Evolutionary conservation across 2,888 invertebrate species (phyloP).

Genomic region (Gari tellinella): DNA sequence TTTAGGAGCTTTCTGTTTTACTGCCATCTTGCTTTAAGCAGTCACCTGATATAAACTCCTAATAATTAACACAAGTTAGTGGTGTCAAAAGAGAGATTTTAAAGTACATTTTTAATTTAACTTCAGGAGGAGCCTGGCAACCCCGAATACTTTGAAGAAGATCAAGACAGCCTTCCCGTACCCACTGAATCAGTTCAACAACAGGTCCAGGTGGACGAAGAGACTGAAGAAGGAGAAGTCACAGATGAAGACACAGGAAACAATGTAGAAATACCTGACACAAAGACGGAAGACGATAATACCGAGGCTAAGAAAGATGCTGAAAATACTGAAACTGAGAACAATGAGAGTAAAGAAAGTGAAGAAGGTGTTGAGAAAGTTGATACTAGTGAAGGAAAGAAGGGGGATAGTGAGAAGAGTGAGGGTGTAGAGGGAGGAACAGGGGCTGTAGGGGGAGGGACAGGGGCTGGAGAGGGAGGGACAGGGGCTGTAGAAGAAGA

Average conservation of each 20-base stretch:
- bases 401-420: not conserved
- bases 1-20: too few species aligned
- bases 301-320: not conserved
- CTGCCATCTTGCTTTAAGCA: too few species aligned
- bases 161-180: too few species aligned
- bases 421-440: conserved; percentile 2
- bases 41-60: too few species aligned
- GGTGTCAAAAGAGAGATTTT: conserved; percentile 2
- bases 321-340: conserved; percentile 1
- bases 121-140: too few species aligned
- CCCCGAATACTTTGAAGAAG: too few species aligned
- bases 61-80: too few species aligned
- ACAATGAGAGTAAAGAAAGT: conserved; percentile 2
- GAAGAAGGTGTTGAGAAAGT: conserved; percentile 28
- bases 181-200: not conserved
- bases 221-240: not conserved
- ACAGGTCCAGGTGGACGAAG: not conserved
- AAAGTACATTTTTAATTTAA: too few species aligned
- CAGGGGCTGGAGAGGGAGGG: conserved; percentile 5
- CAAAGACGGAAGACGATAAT: not conserved
- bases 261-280: not conserved
- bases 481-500: conserved; percentile 6
- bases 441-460: not conserved
- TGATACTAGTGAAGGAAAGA: conserved; percentile 22
- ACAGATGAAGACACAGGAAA: not conserved